phyloP scores from a whole-genome alignment of 1,140 invertebrate species.

The Coenobita brevimanus region DNA sequence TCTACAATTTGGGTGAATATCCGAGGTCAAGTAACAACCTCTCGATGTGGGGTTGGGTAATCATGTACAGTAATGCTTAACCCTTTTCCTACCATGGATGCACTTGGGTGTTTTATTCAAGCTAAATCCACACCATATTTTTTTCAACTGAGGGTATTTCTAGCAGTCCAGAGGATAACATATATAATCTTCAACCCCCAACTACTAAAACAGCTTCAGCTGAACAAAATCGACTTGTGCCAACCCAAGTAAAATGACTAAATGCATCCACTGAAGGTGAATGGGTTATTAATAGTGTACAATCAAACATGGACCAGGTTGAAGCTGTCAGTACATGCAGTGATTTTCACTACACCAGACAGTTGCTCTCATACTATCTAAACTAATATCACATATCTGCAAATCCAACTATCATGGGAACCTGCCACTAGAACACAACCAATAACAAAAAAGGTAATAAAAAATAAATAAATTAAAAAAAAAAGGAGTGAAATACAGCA shows the following conservation, averaged over 20 bases:
- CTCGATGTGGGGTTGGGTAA: too few relatives aligned
- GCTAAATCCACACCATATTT: too few relatives aligned
- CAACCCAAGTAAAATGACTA: too few relatives aligned
- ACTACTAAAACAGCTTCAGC: too few relatives aligned
- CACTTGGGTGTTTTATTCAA: too few relatives aligned
- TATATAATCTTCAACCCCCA: too few relatives aligned
- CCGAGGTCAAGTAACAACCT: neutral
- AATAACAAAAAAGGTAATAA: constrained; percentile 17
- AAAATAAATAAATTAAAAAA: constrained; percentile 15
- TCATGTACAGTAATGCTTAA: too few relatives aligned
- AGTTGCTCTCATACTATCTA: constrained; percentile 41
- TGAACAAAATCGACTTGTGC: too few relatives aligned
- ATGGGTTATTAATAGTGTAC: neutral
- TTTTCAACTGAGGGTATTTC: too few relatives aligned
- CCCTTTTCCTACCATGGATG: too few relatives aligned
- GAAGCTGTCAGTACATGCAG: constrained; percentile 38
- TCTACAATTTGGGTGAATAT: constrained; percentile 20
- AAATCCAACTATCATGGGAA: constrained; percentile 33
- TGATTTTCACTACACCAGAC: constrained; percentile 21
- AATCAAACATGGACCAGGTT: constrained; percentile 14
- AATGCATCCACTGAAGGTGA: too few relatives aligned
- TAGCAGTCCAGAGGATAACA: too few relatives aligned
- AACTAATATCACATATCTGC: constrained; percentile 58
- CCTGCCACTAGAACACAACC: constrained; percentile 40
- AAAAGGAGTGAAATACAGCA: neutral